Percentiles rank a stretch among this genome's conserved stretches.
phyloP scores from a whole-genome alignment of 2,797 vertebrate species.

The Gymnothorax javanicus region DNA sequence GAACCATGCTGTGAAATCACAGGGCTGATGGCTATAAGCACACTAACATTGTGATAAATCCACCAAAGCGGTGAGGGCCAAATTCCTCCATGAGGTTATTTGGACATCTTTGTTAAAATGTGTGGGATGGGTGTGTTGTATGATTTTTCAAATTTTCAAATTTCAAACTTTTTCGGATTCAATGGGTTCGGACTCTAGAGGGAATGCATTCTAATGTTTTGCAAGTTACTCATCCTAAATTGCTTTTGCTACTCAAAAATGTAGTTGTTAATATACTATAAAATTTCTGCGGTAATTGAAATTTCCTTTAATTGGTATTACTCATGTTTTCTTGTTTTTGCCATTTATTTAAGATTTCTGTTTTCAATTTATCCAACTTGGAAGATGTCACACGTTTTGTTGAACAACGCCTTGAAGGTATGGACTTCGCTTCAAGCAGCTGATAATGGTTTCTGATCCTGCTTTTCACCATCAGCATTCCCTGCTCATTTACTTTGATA shows the following conservation, averaged over 20 bases:
- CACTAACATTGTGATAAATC: not conserved
- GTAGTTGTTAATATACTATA: not conserved
- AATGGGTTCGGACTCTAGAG: not conserved
- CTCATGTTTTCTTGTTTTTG: not conserved
- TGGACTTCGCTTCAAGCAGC: not conserved
- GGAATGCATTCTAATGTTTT: not conserved
- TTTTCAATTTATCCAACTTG: too few relatives aligned
- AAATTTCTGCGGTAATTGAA: not conserved
- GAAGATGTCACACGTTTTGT: too few relatives aligned
- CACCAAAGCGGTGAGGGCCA: not conserved
- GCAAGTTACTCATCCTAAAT: not conserved
- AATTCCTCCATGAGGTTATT: not conserved
- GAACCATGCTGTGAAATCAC: not conserved
- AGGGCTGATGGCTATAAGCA: not conserved
- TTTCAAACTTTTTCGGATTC: too few relatives aligned
- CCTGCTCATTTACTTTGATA: conserved; percentile 33
- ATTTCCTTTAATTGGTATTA: not conserved
- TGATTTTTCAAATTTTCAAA: too few relatives aligned
- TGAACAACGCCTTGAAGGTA: too few relatives aligned
- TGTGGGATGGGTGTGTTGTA: not conserved
- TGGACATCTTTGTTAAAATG: not conserved
- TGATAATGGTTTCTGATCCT: not conserved
- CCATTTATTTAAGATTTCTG: not conserved
- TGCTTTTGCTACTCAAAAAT: not conserved
- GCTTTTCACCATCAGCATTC: not conserved